Conservation (phyloP, 2,113 vertebrate genomes). For the Columba janthina region DNA sequence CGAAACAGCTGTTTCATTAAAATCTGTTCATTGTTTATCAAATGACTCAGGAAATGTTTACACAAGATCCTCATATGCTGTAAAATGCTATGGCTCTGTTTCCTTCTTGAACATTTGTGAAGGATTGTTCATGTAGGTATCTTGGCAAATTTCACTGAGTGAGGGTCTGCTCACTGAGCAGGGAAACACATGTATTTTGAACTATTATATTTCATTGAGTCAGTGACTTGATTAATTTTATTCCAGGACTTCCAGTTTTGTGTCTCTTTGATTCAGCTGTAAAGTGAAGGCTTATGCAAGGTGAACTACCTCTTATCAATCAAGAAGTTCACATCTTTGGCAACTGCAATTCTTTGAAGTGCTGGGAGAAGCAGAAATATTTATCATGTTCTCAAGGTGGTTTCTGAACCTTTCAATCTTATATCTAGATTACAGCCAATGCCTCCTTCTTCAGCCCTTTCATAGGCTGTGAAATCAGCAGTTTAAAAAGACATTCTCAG, state of each 20-base stretch:
- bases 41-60: not conserved
- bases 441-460: not conserved
- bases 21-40: not conserved
- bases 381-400: conserved; percentile 36
- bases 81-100: not conserved
- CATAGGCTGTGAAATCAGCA: conserved; percentile 23
- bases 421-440: not conserved
- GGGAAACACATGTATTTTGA: not conserved
- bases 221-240: not conserved
- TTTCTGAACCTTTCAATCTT: conserved; percentile 47
- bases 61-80: not conserved
- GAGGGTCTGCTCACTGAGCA: not conserved
- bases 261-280: not conserved
- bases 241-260: not conserved
- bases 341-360: conserved; percentile 1
- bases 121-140: not conserved
- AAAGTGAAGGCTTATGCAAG: not conserved
- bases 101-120: not conserved
- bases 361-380: conserved; percentile 23
- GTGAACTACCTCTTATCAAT: conserved; percentile 10
- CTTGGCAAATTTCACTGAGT: not conserved
- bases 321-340: not conserved
- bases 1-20: not conserved
- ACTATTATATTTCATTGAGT: not conserved
- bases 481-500: conserved; percentile 52